These are phyloP conservation scores for Ophion costatus DNA, from an alignment of 2,888 invertebrate genomes.

Conservation along the genomic window DNA sequence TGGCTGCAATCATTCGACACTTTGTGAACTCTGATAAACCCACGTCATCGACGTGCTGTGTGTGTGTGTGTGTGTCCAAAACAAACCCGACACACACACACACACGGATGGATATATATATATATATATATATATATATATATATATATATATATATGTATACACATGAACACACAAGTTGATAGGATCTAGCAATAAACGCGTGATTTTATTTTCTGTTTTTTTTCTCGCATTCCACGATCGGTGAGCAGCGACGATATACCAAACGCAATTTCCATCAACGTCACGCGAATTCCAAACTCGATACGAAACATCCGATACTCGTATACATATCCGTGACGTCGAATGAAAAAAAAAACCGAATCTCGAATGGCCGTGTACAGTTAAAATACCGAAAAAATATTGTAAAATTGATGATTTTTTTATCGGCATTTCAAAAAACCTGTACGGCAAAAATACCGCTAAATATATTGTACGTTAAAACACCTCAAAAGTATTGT, in stretches of 20 bases:
- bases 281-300: constrained; percentile 27
- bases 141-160: too few species aligned
- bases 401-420: too few species aligned
- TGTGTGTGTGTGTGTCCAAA: background rate
- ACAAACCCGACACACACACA: too few species aligned
- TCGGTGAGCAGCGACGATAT: constrained; percentile 1
- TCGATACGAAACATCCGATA: constrained; percentile 5
- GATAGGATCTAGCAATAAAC: too few species aligned
- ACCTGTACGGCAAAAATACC: too few species aligned
- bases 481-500: too few species aligned
- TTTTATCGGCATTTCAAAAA: too few species aligned
- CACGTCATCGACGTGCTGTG: constrained; percentile 32
- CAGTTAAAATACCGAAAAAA: background rate
- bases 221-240: background rate
- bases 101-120: too few species aligned
- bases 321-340: background rate
- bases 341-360: background rate
- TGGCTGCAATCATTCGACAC: constrained; percentile 52
- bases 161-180: background rate
- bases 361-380: background rate
- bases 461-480: too few species aligned
- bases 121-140: background rate
- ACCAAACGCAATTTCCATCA: constrained; percentile 36
- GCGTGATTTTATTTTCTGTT: background rate
- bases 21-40: constrained; percentile 55